phyloP scores from a whole-genome alignment of 2,888 invertebrate genomes.

The Beris morrisii region DNA sequence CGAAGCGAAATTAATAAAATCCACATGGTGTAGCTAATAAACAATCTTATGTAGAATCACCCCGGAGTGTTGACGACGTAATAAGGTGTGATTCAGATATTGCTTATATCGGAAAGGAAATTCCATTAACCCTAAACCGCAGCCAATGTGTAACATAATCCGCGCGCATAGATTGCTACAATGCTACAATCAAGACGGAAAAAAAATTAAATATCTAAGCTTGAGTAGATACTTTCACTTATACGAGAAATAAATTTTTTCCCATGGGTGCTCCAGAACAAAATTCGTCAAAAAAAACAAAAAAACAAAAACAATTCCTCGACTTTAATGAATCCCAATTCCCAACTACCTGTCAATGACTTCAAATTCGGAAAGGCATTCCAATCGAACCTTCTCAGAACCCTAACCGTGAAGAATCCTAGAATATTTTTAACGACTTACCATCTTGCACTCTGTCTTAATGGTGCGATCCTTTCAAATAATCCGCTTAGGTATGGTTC shows the following conservation, averaged over 20 bases:
- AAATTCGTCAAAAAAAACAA: too few relatives aligned
- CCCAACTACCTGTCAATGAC: constrained; percentile 13
- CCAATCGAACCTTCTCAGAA: constrained; percentile 13
- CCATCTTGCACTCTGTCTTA: constrained; percentile 23
- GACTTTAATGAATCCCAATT: neutral
- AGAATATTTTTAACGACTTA: constrained; percentile 13
- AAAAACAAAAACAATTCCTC: too few relatives aligned
- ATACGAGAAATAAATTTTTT: constrained; percentile 21
- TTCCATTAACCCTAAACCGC: constrained; percentile 34
- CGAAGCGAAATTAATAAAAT: neutral
- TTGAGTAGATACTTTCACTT: constrained; percentile 29
- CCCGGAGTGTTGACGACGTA: neutral
- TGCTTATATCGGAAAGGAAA: constrained; percentile 18
- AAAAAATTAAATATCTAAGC: constrained; percentile 4
- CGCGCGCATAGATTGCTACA: constrained; percentile 11
- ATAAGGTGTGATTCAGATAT: neutral
- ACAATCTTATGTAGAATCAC: too few relatives aligned
- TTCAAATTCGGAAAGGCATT: neutral
- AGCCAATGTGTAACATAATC: constrained; percentile 23
- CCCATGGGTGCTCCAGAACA: constrained; percentile 11
- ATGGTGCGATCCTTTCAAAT: constrained; percentile 31
- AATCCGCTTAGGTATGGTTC: constrained; percentile 24
- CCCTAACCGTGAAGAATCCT: neutral
- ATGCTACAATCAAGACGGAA: constrained; percentile 17
- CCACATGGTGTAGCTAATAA: neutral